Percentiles rank a stretch among this genome's conserved stretches.
Evolutionary conservation across 2,113 vertebrate species (phyloP).

Genomic region (Paedocypris sp.): DNA sequence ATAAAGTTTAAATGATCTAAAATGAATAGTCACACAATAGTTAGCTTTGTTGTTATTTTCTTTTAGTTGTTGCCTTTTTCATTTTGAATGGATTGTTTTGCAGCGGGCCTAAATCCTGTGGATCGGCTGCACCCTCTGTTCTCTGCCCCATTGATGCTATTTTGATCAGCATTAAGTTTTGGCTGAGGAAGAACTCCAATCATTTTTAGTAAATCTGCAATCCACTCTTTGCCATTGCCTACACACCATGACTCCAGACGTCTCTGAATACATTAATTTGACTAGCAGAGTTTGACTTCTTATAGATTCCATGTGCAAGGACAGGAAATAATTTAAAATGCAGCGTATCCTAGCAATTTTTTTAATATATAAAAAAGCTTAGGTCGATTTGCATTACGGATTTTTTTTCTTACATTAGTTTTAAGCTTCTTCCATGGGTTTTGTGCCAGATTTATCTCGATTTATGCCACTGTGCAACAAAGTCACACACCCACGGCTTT

Average conservation of each 20-base stretch:
- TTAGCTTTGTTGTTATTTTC: not conserved
- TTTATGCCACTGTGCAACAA: slow-evolving; percentile 15
- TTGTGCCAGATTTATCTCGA: not conserved
- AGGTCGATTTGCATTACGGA: too few species aligned
- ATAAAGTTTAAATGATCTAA: too few species aligned
- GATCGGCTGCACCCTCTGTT: not conserved
- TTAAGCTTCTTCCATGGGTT: not conserved
- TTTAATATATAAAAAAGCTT: slow-evolving; percentile 28
- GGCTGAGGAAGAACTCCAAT: not conserved
- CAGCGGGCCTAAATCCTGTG: not conserved
- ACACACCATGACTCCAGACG: not conserved
- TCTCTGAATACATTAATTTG: slow-evolving; percentile 22
- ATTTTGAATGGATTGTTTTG: too few species aligned
- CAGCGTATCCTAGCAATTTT: not conserved
- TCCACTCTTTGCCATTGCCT: not conserved
- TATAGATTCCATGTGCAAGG: slow-evolving; percentile 6
- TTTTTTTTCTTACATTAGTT: slow-evolving; percentile 21
- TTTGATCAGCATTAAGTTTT: not conserved
- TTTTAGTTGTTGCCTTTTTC: not conserved
- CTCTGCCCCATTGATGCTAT: not conserved
- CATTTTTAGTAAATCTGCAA: not conserved
- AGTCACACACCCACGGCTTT: slow-evolving; percentile 17
- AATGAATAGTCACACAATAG: too few species aligned
- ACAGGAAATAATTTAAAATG: slow-evolving; percentile 6
- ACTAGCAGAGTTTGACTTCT: slow-evolving; percentile 8